Conservation (phyloP, 2,797 vertebrate species). For the Girardinus metallicus region DNA sequence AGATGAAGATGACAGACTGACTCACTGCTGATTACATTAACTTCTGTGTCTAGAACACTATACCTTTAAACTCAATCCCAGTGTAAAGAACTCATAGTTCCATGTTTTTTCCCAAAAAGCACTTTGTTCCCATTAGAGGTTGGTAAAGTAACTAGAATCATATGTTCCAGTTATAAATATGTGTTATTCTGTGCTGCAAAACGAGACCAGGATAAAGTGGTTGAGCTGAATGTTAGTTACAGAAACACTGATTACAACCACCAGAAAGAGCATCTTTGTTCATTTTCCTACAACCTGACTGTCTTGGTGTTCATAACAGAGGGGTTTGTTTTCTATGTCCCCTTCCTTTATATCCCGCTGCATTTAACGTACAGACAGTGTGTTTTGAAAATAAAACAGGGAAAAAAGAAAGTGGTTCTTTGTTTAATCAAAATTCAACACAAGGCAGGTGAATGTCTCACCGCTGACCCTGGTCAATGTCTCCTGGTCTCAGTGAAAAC, state of each 20-base stretch:
- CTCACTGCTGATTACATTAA: no score
- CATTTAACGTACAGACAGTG: not conserved
- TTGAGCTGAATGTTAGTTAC: constrained; percentile 64
- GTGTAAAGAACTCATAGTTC: no score
- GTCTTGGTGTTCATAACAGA: not conserved
- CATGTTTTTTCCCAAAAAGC: no score
- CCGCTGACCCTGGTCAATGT: constrained; percentile 52
- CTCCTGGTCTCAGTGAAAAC: constrained; percentile 54
- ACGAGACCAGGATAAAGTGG: constrained; percentile 79
- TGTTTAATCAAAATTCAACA: constrained; percentile 51
- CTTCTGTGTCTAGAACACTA: no score
- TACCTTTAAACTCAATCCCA: no score
- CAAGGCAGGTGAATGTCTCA: constrained; percentile 40
- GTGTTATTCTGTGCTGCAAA: constrained; percentile 37
- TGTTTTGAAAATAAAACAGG: constrained; percentile 3
- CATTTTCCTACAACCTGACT: not conserved
- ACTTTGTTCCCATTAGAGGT: no score
- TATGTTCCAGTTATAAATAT: no score
- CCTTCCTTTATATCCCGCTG: not conserved
- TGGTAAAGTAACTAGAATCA: no score
- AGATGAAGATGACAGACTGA: no score
- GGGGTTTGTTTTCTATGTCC: not conserved
- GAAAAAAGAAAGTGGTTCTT: constrained; percentile 59
- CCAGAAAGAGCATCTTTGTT: constrained; percentile 50
- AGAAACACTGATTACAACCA: constrained; percentile 30